Evolutionary conservation across 1,140 invertebrate species (phyloP), one percentile per base, ranked within the genome.

Genomic region (Argopecten irradians): DNA sequence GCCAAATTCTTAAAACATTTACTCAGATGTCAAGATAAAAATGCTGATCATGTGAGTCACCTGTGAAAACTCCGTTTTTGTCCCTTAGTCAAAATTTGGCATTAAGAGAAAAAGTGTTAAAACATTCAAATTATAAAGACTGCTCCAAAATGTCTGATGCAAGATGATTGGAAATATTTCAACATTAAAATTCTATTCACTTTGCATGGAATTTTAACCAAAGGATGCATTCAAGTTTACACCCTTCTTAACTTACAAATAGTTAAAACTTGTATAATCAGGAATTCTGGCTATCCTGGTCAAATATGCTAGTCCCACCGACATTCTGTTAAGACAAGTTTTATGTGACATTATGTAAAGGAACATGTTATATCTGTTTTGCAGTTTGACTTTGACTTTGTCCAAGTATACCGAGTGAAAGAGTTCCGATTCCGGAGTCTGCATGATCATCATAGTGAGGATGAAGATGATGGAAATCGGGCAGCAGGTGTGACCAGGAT

Each of bases 371-470:
- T n/a, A n/a, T n/a, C n/a, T n/a, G n/a, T 91, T 71, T 94, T 95
- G 55, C 93, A 97, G 97, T 97, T 97, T 92, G 96, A 98, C 92
- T 96, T 98, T 91, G 97, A 97, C 19, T 98, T 97, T 95, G 97
- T 98, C 2, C 97, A 98, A 94, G 97, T 97, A 0, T 97, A 97
- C 95, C 96, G 97, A 90, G 97, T 97, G 3, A 96, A 96, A 90
- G 97, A 97, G 95, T 97, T 83, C 34, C 83, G 28, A 33, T 85
- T 33, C 87, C 87, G 83, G 83, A 85, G 28, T 33, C 39, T 13
- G 35, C 41, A 71, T 87, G 86, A 35, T n/a, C 36, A 71, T n/a
- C 36, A 71, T 28, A 5, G 55, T 82, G 89, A 90, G 32, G 82
- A 46, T n/a, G 14, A 9, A 34, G 89, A 90, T 11, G 43, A 39